Conservation (phyloP, 2,113 vertebrate species). For the Muntiacus reevesi region DNA sequence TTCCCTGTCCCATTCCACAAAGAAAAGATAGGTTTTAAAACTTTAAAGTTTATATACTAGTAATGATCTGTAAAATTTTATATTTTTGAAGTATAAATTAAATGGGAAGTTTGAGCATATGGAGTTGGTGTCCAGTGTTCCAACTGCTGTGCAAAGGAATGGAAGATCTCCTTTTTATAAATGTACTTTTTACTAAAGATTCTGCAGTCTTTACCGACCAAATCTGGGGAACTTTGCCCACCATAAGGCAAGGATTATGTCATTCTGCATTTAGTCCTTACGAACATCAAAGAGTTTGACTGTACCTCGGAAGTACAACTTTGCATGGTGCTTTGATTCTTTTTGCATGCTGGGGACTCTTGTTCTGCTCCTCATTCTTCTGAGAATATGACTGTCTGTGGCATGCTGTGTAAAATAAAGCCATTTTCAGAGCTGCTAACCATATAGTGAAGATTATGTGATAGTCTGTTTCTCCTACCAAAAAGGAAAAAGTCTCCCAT, state of each 20-base stretch:
- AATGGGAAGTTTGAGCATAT: conserved; percentile 24
- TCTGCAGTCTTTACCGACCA: background rate
- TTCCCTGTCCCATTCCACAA: background rate
- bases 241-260: background rate
- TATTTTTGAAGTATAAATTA: conserved; percentile 48
- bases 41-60: background rate
- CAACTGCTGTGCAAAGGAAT: background rate
- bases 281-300: background rate
- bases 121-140: background rate
- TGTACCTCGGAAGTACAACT: background rate
- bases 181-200: background rate
- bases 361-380: conserved; percentile 54
- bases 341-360: conserved; percentile 65
- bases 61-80: conserved; percentile 33
- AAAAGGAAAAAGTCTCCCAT: background rate
- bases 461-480: conserved; percentile 77
- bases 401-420: conserved; percentile 72
- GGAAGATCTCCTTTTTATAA: background rate
- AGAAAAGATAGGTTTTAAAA: conserved; percentile 26
- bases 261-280: conserved; percentile 8
- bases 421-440: conserved; percentile 72
- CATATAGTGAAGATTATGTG: conserved; percentile 71
- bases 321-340: background rate
- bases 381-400: conserved; percentile 50
- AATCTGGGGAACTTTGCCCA: background rate